phyloP scores from a whole-genome alignment of 2,797 vertebrate species.

The Dendrocincla tyrannina region DNA sequence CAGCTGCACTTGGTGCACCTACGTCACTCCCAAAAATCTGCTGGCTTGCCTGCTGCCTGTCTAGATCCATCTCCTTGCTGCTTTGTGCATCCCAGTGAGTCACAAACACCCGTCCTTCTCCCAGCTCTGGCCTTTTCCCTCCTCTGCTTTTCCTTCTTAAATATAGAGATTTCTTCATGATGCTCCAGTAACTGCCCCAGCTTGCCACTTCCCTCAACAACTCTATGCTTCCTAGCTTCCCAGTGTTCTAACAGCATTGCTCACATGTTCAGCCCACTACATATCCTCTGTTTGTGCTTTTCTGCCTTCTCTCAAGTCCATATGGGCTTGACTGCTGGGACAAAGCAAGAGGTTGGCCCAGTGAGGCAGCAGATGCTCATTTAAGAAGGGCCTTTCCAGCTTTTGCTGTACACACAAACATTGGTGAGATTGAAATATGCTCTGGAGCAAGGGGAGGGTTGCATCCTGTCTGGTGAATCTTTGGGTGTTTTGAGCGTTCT shows the following conservation, averaged over 20 bases:
- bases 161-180: background rate
- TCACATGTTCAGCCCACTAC: fast-evolving
- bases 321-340: background rate
- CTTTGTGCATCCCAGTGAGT: background rate
- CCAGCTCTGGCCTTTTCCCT: background rate
- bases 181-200: background rate
- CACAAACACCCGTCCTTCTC: background rate
- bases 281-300: background rate
- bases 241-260: background rate
- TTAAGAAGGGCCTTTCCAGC: background rate
- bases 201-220: background rate
- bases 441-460: background rate
- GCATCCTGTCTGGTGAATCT: background rate
- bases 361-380: background rate
- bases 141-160: background rate
- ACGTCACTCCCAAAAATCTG: background rate
- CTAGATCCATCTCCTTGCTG: background rate
- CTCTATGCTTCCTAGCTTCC: background rate
- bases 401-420: background rate
- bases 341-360: background rate
- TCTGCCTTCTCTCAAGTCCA: background rate
- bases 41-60: background rate
- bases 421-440: background rate
- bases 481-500: background rate
- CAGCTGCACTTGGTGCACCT: background rate